Conservation (phyloP, 2,888 invertebrate genomes). For the Zygaena filipendulae region DNA sequence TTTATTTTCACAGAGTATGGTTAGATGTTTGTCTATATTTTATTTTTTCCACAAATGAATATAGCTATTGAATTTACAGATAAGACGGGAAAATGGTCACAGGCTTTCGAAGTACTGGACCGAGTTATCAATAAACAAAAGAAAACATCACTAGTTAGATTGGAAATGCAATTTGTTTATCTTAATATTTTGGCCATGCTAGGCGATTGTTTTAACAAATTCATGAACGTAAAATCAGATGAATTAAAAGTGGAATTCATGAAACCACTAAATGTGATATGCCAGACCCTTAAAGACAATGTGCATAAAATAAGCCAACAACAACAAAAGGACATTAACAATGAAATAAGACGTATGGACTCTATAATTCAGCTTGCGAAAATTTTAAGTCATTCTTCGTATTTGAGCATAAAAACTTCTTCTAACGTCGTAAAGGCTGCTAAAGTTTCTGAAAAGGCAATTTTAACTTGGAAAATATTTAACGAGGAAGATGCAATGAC, state of each 20-base stretch:
- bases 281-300: constrained; percentile 23
- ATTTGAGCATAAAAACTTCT: constrained; percentile 10
- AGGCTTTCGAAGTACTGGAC: no score
- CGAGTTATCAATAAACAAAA: constrained; percentile 18
- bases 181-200: constrained; percentile 34
- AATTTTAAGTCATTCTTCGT: constrained; percentile 22
- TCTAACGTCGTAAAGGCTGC: constrained; percentile 19
- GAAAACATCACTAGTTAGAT: constrained; percentile 26
- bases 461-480: constrained; percentile 27
- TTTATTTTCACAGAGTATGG: no score
- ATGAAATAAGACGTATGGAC: constrained; percentile 39
- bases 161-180: constrained; percentile 32
- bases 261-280: constrained; percentile 24
- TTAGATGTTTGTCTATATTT: no score
- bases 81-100: constrained; percentile 14
- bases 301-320: constrained; percentile 41
- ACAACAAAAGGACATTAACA: constrained; percentile 37
- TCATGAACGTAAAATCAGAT: constrained; percentile 12
- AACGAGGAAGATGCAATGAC: constrained; percentile 23
- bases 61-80: no score
- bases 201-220: constrained; percentile 26
- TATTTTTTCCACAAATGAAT: no score
- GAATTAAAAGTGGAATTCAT: constrained; percentile 21
- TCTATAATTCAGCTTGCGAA: constrained; percentile 32
- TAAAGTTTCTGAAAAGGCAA: constrained; percentile 18